Base-by-base conservation (phyloP, 2,797 vertebrate genomes). In the Galaxias olidus region DNA sequence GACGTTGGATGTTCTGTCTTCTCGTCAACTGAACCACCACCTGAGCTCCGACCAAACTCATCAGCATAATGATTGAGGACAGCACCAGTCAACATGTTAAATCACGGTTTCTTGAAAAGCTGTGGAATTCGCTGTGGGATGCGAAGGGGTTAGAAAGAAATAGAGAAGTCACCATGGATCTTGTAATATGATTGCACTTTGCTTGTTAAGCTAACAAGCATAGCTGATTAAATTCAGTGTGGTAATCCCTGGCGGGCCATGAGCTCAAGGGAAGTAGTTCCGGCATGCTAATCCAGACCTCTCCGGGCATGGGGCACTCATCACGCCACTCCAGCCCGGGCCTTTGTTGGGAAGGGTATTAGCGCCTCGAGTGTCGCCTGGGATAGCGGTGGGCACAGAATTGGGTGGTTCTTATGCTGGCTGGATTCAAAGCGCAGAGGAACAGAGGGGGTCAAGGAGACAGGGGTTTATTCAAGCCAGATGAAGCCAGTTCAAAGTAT, bases 161-260 rank as follows among this genome's bases (percentile, higher is more conserved):
- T 49, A 74, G 77, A 55, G 54, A 40, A 69, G 67, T 75, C 72
- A 63, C 50, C 52, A 77, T 59, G 68, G 68, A 76, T 75, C 73
- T 61, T 72, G 73, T 81, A 83, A 87, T 77, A 75, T 84, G 77
- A 87, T 71, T 89, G 78, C 73, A 77, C 81, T 79, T 86, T 86
- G 83, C 86, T 88, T 89, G 86, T 92, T 92, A 91, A 88, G 86
- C 79, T 88, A 89, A 89, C 88, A 90, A 90, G 74, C 83, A 70
- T 79, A 83, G 84, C 89, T 90, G 85, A 92, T 90, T 91, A 87
- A 85, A 91, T 86, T 86, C 77, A 42, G 66, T 20, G 73, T 79
- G 74, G 77, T 92, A 93, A 93, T 93, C 92, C 90, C 73, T 59
- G 72, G 82, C 61, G 20, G 80, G 85, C 84, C 81, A 80, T 15